Percentiles rank a stretch among this genome's conserved stretches.
Evolutionary conservation across 2,113 vertebrate genomes (phyloP).

Genomic region (Aphelocoma coerulescens): DNA sequence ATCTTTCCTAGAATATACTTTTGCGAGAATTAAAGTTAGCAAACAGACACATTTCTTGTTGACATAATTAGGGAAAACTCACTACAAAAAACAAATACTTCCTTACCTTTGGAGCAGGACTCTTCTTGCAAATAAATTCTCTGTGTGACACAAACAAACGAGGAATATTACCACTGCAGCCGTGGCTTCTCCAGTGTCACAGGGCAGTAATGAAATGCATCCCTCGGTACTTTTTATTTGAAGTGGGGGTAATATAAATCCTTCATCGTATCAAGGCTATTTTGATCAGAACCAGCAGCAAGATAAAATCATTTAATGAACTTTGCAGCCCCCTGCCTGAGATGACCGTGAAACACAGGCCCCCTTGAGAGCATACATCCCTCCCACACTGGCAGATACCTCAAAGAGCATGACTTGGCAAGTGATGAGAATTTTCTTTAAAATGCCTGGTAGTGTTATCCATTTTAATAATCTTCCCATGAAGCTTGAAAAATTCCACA

Average conservation of each 20-base stretch:
- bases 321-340: slow-evolving; percentile 71
- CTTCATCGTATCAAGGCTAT: slow-evolving; percentile 70
- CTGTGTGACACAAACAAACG: slow-evolving; percentile 14
- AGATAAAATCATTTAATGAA: slow-evolving; percentile 74
- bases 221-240: slow-evolving; percentile 68
- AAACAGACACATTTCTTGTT: not conserved
- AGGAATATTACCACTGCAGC: slow-evolving; percentile 12
- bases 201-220: slow-evolving; percentile 57
- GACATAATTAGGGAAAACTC: not conserved
- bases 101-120: slow-evolving; percentile 66
- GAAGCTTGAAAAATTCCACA: slow-evolving; percentile 56
- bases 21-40: not conserved
- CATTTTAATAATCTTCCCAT: slow-evolving; percentile 43
- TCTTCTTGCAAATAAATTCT: slow-evolving; percentile 40
- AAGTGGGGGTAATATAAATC: slow-evolving; percentile 69
- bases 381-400: slow-evolving; percentile 71
- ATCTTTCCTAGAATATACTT: not conserved
- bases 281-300: slow-evolving; percentile 62
- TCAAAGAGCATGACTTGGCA: slow-evolving; percentile 66
- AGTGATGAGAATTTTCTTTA: slow-evolving; percentile 46
- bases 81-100: not conserved
- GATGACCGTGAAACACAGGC: slow-evolving; percentile 66
- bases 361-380: slow-evolving; percentile 11
- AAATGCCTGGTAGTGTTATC: slow-evolving; percentile 34
- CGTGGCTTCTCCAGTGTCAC: slow-evolving; percentile 41